Percentiles rank a stretch among this genome's conserved stretches.
Evolutionary conservation across 2,113 vertebrate species (phyloP).

Genomic region (Anseranas semipalmata): DNA sequence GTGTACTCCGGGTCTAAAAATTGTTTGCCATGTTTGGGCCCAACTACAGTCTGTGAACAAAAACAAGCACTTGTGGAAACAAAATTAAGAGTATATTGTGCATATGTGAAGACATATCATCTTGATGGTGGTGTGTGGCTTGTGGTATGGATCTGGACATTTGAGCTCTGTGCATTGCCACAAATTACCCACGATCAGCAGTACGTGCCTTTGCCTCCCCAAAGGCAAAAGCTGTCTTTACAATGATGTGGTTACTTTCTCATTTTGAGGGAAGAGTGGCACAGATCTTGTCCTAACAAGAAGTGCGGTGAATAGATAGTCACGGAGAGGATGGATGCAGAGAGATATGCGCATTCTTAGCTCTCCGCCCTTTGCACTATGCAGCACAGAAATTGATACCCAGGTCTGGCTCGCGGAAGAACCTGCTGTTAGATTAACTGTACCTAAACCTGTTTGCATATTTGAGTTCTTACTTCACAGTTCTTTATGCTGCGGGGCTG

Average conservation of each 20-base stretch:
- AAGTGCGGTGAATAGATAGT: neutral
- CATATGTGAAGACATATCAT: neutral
- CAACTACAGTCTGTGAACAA: neutral
- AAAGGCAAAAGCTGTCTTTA: neutral
- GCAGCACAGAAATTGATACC: neutral
- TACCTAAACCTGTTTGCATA: neutral
- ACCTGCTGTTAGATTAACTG: neutral
- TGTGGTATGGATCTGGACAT: neutral
- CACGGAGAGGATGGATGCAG: neutral
- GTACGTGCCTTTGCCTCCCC: neutral
- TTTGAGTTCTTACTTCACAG: neutral
- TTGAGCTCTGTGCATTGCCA: neutral
- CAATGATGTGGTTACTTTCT: neutral
- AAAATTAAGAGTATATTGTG: neutral
- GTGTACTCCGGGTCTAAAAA: neutral
- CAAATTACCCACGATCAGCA: neutral
- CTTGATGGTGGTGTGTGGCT: neutral
- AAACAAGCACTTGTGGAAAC: neutral
- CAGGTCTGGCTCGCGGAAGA: neutral
- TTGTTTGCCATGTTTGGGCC: neutral
- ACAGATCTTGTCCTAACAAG: neutral
- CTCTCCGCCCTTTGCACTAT: neutral
- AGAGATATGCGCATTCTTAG: neutral
- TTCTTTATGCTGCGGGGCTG: neutral
- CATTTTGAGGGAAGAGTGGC: neutral